Percentiles rank a stretch among this genome's conserved stretches.
Evolutionary conservation across 37 sponge, comb jelly and placozoan species (phyloP).

Genomic region (Halichondria panicea): DNA sequence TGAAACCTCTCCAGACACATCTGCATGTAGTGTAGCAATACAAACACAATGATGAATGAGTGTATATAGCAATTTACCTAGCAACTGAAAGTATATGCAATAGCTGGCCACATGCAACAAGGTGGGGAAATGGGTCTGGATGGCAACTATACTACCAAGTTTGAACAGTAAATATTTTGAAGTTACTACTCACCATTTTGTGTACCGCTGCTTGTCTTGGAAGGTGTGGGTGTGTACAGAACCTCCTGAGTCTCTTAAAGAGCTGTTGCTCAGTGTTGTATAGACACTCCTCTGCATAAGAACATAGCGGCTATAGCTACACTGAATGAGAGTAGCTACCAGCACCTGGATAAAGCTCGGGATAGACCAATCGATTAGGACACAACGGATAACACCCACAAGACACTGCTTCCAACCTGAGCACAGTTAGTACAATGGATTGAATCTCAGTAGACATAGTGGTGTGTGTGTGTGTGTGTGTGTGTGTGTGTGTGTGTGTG

Average conservation of each 20-base stretch:
- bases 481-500: background rate
- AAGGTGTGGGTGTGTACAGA: constrained; percentile 70
- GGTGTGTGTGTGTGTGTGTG: background rate
- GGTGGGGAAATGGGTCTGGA: too few species aligned
- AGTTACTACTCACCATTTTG: background rate
- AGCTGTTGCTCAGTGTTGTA: constrained; percentile 88
- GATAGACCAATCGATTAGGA: constrained; percentile 92
- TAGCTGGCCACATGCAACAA: too few species aligned
- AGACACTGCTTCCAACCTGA: constrained; percentile 78
- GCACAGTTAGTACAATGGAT: background rate
- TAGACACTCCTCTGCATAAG: constrained; percentile 60
- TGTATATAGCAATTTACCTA: too few species aligned
- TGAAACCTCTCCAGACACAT: too few species aligned
- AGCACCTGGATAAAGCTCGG: constrained; percentile 81
- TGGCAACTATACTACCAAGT: too few species aligned
- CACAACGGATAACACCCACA: constrained; percentile 89
- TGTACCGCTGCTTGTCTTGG: constrained; percentile 25
- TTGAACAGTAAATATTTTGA: too few species aligned
- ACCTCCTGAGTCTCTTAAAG: constrained; percentile 64
- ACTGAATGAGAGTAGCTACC: background rate
- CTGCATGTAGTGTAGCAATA: too few species aligned
- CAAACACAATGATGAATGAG: too few species aligned
- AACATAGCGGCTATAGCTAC: background rate
- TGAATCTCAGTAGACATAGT: background rate
- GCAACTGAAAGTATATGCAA: too few species aligned